phyloP scores from a whole-genome alignment of 1,140 invertebrate species.

The Platyscapa corneri region DNA sequence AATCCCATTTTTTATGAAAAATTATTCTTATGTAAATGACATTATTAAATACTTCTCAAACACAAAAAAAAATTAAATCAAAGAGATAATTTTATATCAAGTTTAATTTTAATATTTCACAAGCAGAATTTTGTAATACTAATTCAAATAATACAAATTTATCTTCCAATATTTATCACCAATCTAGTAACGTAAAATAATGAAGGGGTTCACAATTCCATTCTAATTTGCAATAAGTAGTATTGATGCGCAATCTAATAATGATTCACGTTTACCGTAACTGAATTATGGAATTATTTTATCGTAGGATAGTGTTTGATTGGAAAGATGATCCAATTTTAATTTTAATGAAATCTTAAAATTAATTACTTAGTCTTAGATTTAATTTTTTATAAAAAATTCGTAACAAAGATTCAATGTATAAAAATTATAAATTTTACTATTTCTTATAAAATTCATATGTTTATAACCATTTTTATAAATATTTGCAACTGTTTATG shows the following conservation, averaged over 20 bases:
- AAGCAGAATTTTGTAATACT: conserved; percentile 8
- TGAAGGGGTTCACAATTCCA: conserved; percentile 15
- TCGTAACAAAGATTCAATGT: background rate
- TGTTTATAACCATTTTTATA: background rate
- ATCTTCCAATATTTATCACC: conserved; percentile 1
- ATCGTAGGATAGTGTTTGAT: background rate
- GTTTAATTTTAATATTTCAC: conserved; percentile 42
- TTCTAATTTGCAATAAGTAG: conserved; percentile 36
- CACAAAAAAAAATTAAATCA: background rate
- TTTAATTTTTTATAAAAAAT: background rate
- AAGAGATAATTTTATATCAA: conserved; percentile 34
- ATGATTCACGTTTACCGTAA: conserved; percentile 22
- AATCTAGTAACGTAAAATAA: background rate
- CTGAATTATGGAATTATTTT: background rate
- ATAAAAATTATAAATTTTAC: background rate
- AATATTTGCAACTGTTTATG: background rate
- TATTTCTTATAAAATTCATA: background rate
- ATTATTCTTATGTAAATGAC: background rate
- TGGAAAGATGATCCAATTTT: conserved; percentile 16
- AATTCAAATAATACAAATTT: conserved; percentile 28
- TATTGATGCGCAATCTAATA: conserved; percentile 28
- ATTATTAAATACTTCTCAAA: conserved; percentile 28
- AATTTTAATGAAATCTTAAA: conserved; percentile 11
- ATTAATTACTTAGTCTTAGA: conserved; percentile 5
- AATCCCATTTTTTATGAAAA: background rate